Base-by-base conservation (phyloP, 2,797 vertebrate genomes). In the Acanthopagrus latus region DNA sequence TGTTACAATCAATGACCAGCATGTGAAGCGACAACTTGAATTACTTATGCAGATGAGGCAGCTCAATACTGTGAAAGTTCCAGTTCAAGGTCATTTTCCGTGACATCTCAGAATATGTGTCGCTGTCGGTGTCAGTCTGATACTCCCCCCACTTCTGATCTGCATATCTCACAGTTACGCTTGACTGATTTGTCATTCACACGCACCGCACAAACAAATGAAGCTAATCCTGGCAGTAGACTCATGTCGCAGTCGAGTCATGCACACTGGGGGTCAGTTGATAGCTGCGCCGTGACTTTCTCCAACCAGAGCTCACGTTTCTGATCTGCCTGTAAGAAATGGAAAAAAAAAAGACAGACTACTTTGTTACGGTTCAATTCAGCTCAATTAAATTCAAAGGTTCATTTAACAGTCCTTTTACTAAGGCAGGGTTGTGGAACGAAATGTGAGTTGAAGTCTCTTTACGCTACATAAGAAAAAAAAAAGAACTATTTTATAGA, bases 41-140 rank as follows among this genome's bases (percentile, higher is more conserved):
- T 93, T 90, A 87, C 90, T 88, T 90, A 91, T 92, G 91, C 85
- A 92, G 90, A 93, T 92, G 83, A 90, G 74, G 86, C 58, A 65
- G 84, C 77, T 80, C 63, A 85, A 91, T 86, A 88, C 87, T 23
- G 43, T 23, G 74, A 68, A 81, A 74, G 74, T 81, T 78, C 70
- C 27, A 46, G 72, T 80, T 87, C 91, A 91, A 93, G 92, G 92
- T 91, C 80, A 44, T 29, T n/a, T 0, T 13, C 70, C 52, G 62
- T 18, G 67, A 66, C 59, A 46, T 82, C 59, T 65, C 41, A 69
- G 81, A 82, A 65, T 38, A 64, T 58, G 44, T 55, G 70, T 56
- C 18, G 20, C 64, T 60, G 71, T 82, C 56, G 10, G 41, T 43
- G 57, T 86, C 71, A 46, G 57, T 62, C 68, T 55, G 52, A 78